Percentiles rank a stretch among this genome's conserved stretches.
These are phyloP conservation scores for Triops cancriformis DNA, from an alignment of 1,140 invertebrate species.

Conservation along the genomic window DNA sequence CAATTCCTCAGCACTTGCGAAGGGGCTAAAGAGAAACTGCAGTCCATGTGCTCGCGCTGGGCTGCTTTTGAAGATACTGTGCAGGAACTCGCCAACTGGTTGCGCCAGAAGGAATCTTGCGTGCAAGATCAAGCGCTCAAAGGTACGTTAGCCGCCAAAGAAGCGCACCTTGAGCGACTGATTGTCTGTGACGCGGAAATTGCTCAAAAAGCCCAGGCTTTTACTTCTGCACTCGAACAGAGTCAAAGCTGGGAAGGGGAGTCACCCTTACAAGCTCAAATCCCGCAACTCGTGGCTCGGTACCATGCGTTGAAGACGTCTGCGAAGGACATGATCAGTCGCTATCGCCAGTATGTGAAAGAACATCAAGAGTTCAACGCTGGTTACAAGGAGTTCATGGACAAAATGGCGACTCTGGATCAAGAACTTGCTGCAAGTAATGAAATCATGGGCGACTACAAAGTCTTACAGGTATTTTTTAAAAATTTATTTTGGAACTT, in stretches of 20 bases:
- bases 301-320: slow-evolving; percentile 74
- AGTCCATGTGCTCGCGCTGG: slow-evolving; percentile 61
- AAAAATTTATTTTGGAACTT: too few species aligned
- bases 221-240: slow-evolving; percentile 59
- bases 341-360: slow-evolving; percentile 72
- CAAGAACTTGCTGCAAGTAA: slow-evolving; percentile 64
- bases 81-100: slow-evolving; percentile 61
- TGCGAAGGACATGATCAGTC: slow-evolving; percentile 38
- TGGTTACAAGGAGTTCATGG: slow-evolving; percentile 62
- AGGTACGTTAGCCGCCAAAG: slow-evolving; percentile 71
- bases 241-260: slow-evolving; percentile 63
- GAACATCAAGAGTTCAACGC: slow-evolving; percentile 77
- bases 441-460: slow-evolving; percentile 77
- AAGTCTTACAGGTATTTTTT: slow-evolving; percentile 50
- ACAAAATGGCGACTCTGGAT: slow-evolving; percentile 61
- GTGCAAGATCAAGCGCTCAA: slow-evolving; percentile 84
- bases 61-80: slow-evolving; percentile 68
- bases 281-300: slow-evolving; percentile 68
- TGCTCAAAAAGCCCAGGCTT: slow-evolving; percentile 55
- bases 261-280: slow-evolving; percentile 60
- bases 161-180: slow-evolving; percentile 67
- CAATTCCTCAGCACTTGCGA: slow-evolving; percentile 62
- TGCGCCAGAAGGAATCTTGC: slow-evolving; percentile 69
- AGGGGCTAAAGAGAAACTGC: slow-evolving; percentile 53
- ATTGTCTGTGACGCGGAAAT: slow-evolving; percentile 66